Conservation (phyloP, 2,888 invertebrate genomes). For the Cloeon dipterum region DNA sequence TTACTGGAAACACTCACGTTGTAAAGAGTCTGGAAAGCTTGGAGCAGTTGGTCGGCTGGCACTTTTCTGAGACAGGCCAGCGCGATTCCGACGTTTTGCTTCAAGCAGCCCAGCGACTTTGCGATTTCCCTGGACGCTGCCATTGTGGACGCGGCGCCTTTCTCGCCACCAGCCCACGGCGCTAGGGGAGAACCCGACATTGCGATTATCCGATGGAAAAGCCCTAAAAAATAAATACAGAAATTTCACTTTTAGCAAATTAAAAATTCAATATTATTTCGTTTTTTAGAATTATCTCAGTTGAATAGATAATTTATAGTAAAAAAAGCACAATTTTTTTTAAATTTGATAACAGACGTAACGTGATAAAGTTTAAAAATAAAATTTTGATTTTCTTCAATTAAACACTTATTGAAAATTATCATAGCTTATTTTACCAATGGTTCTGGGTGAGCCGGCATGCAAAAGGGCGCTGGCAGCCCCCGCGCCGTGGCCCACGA, state of each 20-base stretch:
- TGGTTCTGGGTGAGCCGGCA: constrained; percentile 38
- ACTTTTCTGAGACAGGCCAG: constrained; percentile 36
- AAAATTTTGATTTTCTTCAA: not conserved
- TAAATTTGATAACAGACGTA: too few relatives aligned
- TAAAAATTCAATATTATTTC: too few relatives aligned
- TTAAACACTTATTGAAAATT: constrained; percentile 1
- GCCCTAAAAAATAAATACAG: constrained; percentile 19
- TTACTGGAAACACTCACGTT: constrained; percentile 20
- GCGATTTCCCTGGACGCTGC: constrained; percentile 31
- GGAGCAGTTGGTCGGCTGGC: constrained; percentile 31
- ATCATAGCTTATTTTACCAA: constrained; percentile 20
- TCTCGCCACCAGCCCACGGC: constrained; percentile 18
- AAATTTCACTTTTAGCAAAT: too few relatives aligned
- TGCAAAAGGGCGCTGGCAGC: constrained; percentile 44
- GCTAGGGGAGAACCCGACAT: constrained; percentile 34
- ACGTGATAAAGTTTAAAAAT: constrained; percentile 8
- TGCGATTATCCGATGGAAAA: constrained; percentile 40
- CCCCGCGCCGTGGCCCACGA: constrained; percentile 63
- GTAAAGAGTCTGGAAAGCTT: constrained; percentile 28
- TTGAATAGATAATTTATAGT: not conserved
- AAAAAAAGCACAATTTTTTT: too few relatives aligned
- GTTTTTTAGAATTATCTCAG: too few relatives aligned
- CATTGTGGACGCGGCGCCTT: constrained; percentile 14
- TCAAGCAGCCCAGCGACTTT: constrained; percentile 24
- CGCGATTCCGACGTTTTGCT: constrained; percentile 13